Conservation (phyloP, 2,113 vertebrate genomes). For the Myotis lucifugus region DNA sequence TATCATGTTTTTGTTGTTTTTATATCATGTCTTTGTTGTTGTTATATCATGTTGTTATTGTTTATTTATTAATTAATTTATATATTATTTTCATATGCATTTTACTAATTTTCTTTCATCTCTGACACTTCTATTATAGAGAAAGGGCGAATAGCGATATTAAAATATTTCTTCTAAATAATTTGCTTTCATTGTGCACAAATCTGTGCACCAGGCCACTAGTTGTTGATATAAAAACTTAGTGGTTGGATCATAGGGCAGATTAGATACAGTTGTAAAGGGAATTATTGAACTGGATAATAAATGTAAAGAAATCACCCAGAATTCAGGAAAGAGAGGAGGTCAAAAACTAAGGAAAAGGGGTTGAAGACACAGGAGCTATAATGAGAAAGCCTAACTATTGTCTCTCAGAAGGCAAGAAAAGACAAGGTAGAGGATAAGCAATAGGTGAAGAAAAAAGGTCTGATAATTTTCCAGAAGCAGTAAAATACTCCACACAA, state of each 20-base stretch:
- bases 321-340: background rate
- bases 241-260: background rate
- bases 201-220: no score
- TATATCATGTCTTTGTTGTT: no score
- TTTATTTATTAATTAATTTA: no score
- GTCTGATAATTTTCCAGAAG: background rate
- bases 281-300: slow-evolving; percentile 57
- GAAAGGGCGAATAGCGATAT: no score
- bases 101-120: no score
- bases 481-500: background rate
- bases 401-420: background rate
- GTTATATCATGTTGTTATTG: no score
- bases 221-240: slow-evolving; percentile 5
- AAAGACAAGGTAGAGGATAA: background rate
- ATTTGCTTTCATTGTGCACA: no score
- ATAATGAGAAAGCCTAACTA: background rate
- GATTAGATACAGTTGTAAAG: slow-evolving; percentile 63
- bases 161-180: no score
- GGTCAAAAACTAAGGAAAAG: background rate
- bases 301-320: slow-evolving; percentile 29
- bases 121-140: no score
- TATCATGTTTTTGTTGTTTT: no score
- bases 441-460: background rate
- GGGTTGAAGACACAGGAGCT: background rate
- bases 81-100: no score